Evolutionary conservation across 1,140 invertebrate genomes (phyloP).

Genomic region (Papilio glaucus): DNA sequence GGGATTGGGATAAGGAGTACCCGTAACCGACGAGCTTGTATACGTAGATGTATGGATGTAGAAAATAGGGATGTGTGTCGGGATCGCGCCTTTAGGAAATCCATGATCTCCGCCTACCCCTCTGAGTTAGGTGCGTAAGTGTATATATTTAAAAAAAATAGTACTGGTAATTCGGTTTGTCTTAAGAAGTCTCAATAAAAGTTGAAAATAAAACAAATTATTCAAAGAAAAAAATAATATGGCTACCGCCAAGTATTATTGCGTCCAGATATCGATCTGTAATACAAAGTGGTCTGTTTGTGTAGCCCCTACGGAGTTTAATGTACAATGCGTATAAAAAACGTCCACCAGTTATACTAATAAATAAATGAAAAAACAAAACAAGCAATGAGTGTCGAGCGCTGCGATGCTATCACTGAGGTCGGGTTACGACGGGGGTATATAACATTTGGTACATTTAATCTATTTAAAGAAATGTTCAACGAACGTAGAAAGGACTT

Average conservation of each 20-base stretch:
- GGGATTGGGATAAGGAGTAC: too few species aligned
- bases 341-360: constrained; percentile 38
- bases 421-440: constrained; percentile 42
- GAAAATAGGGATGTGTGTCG: too few species aligned
- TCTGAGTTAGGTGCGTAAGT: too few species aligned
- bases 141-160: too few species aligned
- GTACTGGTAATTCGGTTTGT: too few species aligned
- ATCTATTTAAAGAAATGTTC: too few species aligned
- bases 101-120: too few species aligned
- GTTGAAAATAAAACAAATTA: background rate
- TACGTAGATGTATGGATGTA: too few species aligned
- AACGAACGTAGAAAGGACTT: too few species aligned
- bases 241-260: background rate
- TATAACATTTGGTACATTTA: constrained; percentile 34
- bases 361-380: constrained; percentile 44
- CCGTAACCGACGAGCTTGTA: too few species aligned
- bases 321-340: constrained; percentile 41
- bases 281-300: constrained; percentile 14
- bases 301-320: constrained; percentile 17
- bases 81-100: too few species aligned
- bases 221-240: too few species aligned
- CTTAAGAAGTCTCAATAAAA: background rate
- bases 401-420: constrained; percentile 44
- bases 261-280: background rate
- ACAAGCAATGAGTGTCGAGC: constrained; percentile 40